A percentile compares a stretch with the other conserved stretches of the same genome.
Evolutionary conservation across 2,797 vertebrate genomes (phyloP).

Genomic region (Semaprochilodus insignis): DNA sequence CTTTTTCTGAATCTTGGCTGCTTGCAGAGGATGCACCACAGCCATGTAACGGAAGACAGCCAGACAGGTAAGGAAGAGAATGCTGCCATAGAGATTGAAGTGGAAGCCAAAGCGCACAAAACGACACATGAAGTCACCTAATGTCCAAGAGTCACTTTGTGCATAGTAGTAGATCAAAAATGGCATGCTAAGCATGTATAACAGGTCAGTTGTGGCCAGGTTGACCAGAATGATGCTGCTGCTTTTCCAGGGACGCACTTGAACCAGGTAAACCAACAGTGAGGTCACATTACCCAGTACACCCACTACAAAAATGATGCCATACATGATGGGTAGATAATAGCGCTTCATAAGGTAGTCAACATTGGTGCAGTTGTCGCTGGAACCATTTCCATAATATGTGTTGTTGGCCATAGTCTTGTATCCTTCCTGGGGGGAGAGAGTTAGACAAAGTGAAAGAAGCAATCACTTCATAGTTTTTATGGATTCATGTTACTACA

Average conservation of each 20-base stretch:
- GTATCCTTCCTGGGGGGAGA: neutral
- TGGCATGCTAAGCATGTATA: conserved; percentile 83
- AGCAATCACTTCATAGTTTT: neutral
- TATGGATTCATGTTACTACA: conserved; percentile 22
- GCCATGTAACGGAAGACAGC: conserved; percentile 84
- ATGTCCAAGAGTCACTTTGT: conserved; percentile 74
- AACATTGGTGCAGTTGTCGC: conserved; percentile 60
- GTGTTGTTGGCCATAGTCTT: conserved; percentile 12
- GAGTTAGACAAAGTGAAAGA: neutral
- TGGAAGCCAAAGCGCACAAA: conserved; percentile 84
- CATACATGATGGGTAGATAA: conserved; percentile 75
- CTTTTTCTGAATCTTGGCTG: conserved; percentile 73
- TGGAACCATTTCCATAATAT: neutral
- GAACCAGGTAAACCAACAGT: conserved; percentile 79
- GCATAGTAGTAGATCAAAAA: conserved; percentile 84
- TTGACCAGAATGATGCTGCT: conserved; percentile 87
- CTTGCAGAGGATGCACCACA: conserved; percentile 75
- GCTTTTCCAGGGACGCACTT: conserved; percentile 88
- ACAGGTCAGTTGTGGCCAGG: conserved; percentile 81
- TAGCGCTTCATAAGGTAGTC: conserved; percentile 59
- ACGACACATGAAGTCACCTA: conserved; percentile 85
- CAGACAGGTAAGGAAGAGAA: conserved; percentile 86
- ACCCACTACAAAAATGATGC: conserved; percentile 81
- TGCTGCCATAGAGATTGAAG: conserved; percentile 87
- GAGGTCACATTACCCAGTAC: conserved; percentile 81